These are phyloP conservation scores for Magallana angulata DNA, from an alignment of 1,140 invertebrate species.

Conservation along the genomic window DNA sequence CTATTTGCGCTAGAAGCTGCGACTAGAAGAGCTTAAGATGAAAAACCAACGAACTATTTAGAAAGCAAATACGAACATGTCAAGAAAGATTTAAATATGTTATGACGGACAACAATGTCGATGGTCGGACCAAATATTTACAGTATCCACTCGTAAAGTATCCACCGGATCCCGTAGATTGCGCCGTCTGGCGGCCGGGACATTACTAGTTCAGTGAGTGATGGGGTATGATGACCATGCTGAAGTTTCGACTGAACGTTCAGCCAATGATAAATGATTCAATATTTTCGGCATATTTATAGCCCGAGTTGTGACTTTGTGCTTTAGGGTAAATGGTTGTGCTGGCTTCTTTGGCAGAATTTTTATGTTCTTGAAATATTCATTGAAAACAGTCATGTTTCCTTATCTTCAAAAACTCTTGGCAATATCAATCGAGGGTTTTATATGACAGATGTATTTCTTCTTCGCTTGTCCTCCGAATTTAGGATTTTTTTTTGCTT, in stretches of 20 bases:
- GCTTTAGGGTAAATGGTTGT: slow-evolving; percentile 33
- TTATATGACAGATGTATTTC: slow-evolving; percentile 35
- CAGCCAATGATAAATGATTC: slow-evolving; percentile 24
- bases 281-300: slow-evolving; percentile 32
- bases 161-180: neutral
- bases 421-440: neutral
- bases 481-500: neutral
- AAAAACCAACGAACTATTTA: slow-evolving; percentile 44
- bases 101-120: slow-evolving; percentile 38
- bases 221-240: slow-evolving; percentile 35
- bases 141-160: slow-evolving; percentile 26
- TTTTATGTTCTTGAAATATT: slow-evolving; percentile 37
- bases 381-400: slow-evolving; percentile 18
- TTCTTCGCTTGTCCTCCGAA: neutral
- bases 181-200: slow-evolving; percentile 14
- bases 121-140: slow-evolving; percentile 39
- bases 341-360: neutral
- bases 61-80: slow-evolving; percentile 41
- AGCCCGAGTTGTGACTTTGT: slow-evolving; percentile 23
- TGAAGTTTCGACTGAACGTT: slow-evolving; percentile 22
- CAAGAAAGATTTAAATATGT: slow-evolving; percentile 46
- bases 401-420: neutral
- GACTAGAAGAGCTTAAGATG: slow-evolving; percentile 11
- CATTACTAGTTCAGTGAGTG: neutral
- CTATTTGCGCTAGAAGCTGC: slow-evolving; percentile 33